Percentiles rank a stretch among this genome's conserved stretches.
Evolutionary conservation across 2,113 vertebrate genomes (phyloP).

Genomic region (Melanocharis versteri): DNA sequence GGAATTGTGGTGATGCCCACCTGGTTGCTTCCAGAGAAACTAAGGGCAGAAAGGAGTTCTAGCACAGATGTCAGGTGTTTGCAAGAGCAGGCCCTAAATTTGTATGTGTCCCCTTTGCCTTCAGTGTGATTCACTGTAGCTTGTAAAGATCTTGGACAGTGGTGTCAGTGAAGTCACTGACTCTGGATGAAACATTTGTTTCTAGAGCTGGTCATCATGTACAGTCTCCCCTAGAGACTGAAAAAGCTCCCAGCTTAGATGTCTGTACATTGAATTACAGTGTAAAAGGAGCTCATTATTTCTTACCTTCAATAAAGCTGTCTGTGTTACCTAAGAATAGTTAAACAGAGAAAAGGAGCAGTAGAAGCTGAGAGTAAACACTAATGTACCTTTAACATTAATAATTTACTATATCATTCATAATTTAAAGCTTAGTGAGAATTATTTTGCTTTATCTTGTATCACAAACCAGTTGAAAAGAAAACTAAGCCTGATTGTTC

Average conservation of each 20-base stretch:
- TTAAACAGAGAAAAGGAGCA: neutral
- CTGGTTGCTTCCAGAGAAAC: neutral
- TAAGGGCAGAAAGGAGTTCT: neutral
- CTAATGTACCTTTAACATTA: constrained; percentile 7
- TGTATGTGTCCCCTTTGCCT: neutral
- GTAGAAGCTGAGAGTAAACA: neutral
- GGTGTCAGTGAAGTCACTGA: neutral
- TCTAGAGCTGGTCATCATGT: neutral
- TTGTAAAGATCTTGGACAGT: neutral
- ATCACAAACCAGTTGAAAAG: neutral
- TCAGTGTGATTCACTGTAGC: neutral
- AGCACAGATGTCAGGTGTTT: neutral
- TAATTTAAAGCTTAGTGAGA: constrained; percentile 25
- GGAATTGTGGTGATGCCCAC: neutral
- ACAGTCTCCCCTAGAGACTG: neutral
- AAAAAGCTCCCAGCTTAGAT: neutral
- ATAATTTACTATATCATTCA: constrained; percentile 24
- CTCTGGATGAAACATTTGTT: neutral
- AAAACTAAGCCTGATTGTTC: neutral
- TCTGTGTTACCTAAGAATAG: neutral
- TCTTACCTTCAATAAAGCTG: neutral
- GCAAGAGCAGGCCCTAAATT: neutral
- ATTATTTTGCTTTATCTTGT: constrained; percentile 46
- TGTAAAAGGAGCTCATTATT: neutral
- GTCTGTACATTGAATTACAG: neutral